These are phyloP conservation scores for Biston betularia DNA, from an alignment of 2,888 invertebrate genomes.

Conservation along the genomic window DNA sequence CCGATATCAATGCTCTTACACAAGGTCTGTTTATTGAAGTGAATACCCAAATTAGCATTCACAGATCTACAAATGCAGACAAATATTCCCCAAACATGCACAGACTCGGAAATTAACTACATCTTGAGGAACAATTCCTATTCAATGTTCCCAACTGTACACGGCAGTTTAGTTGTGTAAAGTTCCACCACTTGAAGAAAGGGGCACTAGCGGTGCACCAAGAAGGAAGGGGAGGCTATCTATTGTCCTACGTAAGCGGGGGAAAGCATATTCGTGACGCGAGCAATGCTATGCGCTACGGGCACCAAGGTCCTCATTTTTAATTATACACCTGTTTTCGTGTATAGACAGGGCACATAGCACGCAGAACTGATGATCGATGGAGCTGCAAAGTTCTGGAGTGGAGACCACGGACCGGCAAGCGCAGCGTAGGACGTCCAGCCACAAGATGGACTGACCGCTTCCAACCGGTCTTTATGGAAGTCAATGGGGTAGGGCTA, in stretches of 20 bases:
- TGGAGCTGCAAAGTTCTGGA: too few relatives aligned
- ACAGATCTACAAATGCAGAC: constrained; percentile 3
- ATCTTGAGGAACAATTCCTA: constrained; percentile 25
- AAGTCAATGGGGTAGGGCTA: too few relatives aligned
- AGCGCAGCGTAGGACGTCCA: too few relatives aligned
- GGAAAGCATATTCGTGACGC: not conserved
- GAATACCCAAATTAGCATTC: constrained; percentile 2
- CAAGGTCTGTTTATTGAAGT: not conserved
- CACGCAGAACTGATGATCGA: too few relatives aligned
- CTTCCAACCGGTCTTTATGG: too few relatives aligned
- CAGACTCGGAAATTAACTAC: constrained; percentile 14
- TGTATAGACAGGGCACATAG: too few relatives aligned
- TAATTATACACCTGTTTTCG: too few relatives aligned
- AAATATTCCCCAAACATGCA: constrained; percentile 18
- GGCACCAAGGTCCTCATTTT: too few relatives aligned
- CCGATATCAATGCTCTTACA: too few relatives aligned
- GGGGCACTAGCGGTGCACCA: not conserved
- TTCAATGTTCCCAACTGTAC: constrained; percentile 17
- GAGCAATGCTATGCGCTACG: not conserved
- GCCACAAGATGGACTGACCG: too few relatives aligned
- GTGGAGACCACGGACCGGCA: too few relatives aligned
- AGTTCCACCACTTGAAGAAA: constrained; percentile 8
- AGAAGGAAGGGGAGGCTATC: not conserved
- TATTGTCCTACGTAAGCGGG: not conserved
- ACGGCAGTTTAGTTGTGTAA: constrained; percentile 15